Percentiles rank a stretch among this genome's conserved stretches.
Evolutionary conservation across 2,888 invertebrate genomes (phyloP).

Genomic region (Lasioglossum figueresi): DNA sequence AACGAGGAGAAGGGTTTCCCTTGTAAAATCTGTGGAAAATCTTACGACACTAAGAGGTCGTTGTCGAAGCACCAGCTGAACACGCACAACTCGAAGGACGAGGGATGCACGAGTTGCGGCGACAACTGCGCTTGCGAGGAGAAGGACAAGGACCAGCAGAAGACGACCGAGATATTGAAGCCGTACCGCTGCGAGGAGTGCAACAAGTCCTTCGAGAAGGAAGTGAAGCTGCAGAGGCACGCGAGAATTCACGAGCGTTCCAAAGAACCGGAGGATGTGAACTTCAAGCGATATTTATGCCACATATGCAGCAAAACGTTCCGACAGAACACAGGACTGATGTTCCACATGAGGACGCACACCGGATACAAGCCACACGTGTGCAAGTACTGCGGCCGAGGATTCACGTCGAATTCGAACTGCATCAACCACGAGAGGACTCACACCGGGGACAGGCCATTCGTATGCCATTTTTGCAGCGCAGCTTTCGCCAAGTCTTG

Average conservation of each 20-base stretch:
- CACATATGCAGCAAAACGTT: conserved; percentile 81
- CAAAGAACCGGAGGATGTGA: conserved; percentile 75
- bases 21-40: conserved; percentile 76
- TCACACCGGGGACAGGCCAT: conserved; percentile 80
- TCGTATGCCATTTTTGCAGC: conserved; percentile 80
- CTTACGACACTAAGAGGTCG: conserved; percentile 77
- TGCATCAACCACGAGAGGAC: conserved; percentile 81
- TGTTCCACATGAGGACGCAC: conserved; percentile 81
- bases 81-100: conserved; percentile 61
- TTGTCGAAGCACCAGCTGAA: conserved; percentile 74
- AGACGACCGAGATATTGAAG: conserved; percentile 61
- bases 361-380: conserved; percentile 80
- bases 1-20: conserved; percentile 76
- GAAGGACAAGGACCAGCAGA: conserved; percentile 56
- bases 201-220: conserved; percentile 75
- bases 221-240: conserved; percentile 75
- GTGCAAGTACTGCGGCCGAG: conserved; percentile 80
- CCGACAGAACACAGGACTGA: conserved; percentile 79
- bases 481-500: conserved; percentile 81
- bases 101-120: conserved; percentile 51
- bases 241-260: conserved; percentile 73
- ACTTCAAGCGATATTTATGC: conserved; percentile 79
- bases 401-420: conserved; percentile 80
- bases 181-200: conserved; percentile 73
- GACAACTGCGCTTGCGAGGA: conserved; percentile 63